Percentiles rank a stretch among this genome's conserved stretches.
Conservation (phyloP, 2,113 vertebrate species). For the Istiophorus platypterus region DNA sequence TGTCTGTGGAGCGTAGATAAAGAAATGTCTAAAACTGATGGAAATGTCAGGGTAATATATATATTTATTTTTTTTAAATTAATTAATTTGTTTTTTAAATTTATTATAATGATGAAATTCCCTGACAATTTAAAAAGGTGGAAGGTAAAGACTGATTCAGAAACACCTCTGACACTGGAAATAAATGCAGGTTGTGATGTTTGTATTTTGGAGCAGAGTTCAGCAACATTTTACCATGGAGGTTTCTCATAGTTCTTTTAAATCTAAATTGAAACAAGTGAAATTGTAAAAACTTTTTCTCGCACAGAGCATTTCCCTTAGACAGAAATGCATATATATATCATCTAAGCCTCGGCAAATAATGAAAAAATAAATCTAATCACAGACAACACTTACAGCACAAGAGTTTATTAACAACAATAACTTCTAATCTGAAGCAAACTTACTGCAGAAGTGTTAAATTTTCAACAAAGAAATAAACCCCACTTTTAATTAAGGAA, state of each 20-base stretch:
- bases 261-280: neutral
- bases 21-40: slow-evolving; percentile 25
- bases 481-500: neutral
- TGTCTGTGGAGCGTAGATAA: slow-evolving; percentile 52
- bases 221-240: neutral
- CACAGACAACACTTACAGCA: neutral
- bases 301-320: neutral
- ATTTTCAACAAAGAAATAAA: neutral
- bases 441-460: neutral
- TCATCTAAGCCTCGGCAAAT: neutral
- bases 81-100: too few species aligned
- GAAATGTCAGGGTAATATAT: slow-evolving; percentile 42
- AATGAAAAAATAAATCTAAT: slow-evolving; percentile 9
- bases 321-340: neutral
- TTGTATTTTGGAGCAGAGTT: neutral
- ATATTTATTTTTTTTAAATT: too few species aligned
- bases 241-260: neutral
- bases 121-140: neutral
- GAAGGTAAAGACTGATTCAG: slow-evolving; percentile 4
- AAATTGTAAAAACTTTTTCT: neutral
- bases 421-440: neutral
- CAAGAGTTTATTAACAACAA: neutral
- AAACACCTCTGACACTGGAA: neutral
- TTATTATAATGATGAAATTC: neutral
- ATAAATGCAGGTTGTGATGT: neutral